These are phyloP conservation scores for Carapus acus DNA, from an alignment of 2,797 vertebrate genomes.

Conservation along the genomic window DNA sequence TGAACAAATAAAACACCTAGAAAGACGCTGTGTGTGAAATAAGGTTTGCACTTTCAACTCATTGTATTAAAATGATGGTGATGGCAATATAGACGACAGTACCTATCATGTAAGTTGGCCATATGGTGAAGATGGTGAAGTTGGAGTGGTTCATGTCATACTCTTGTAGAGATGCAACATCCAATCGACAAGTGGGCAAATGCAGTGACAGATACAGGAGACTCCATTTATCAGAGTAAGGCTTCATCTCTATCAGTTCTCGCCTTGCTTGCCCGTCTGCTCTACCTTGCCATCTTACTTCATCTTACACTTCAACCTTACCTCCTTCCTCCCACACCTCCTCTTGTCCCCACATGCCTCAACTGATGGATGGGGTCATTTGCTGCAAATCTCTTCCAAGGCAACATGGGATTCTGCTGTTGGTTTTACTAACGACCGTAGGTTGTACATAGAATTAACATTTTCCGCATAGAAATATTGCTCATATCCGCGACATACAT, in stretches of 20 bases:
- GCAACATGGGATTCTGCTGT: conserved; percentile 52
- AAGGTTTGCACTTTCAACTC: no score
- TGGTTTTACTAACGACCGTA: conserved; percentile 19
- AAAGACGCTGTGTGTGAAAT: no score
- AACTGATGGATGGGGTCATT: conserved; percentile 74
- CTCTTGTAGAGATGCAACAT: background rate
- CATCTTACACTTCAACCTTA: conserved; percentile 17
- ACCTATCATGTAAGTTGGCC: no score
- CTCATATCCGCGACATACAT: no score
- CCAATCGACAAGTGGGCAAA: conserved; percentile 28
- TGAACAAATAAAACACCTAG: no score
- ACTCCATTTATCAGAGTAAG: conserved; percentile 49
- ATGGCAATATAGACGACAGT: no score
- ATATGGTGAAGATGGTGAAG: no score
- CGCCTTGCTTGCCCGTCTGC: conserved; percentile 24
- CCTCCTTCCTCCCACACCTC: conserved; percentile 40
- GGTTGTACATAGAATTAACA: conserved; percentile 17
- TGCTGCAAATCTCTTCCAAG: conserved; percentile 67
- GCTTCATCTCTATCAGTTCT: conserved; percentile 15
- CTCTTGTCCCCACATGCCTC: conserved; percentile 42
- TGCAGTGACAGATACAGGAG: conserved; percentile 42
- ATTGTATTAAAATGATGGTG: no score
- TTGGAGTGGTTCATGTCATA: no score
- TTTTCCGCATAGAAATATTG: conserved; percentile 19
- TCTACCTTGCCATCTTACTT: conserved; percentile 31